These are phyloP conservation scores for Spermophilus dauricus DNA, from an alignment of 2,113 vertebrate species.

Conservation along the genomic window DNA sequence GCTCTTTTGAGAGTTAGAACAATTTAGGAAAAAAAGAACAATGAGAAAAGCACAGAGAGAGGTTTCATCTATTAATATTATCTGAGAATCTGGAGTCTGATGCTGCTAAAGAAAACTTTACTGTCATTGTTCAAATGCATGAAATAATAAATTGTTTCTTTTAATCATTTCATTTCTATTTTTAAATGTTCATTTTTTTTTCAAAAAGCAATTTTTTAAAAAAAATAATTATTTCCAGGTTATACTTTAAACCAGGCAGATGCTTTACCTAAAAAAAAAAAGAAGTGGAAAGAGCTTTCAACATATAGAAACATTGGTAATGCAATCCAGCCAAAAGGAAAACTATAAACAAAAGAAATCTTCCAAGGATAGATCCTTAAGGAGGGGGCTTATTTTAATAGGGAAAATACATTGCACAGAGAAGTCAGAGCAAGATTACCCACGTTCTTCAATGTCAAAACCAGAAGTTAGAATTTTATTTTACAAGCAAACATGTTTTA, in stretches of 20 bases:
- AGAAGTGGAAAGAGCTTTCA: background rate
- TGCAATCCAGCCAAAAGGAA: background rate
- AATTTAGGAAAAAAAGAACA: background rate
- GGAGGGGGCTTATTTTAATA: background rate
- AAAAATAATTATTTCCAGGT: background rate
- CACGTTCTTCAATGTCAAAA: slow-evolving; percentile 64
- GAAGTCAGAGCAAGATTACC: background rate
- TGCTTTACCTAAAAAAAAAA: background rate
- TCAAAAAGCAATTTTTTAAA: background rate
- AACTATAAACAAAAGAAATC: background rate
- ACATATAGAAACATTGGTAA: background rate
- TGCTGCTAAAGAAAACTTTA: background rate
- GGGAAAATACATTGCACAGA: background rate
- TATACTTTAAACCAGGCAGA: background rate
- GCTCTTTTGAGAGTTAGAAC: background rate
- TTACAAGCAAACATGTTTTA: slow-evolving; percentile 33
- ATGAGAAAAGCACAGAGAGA: background rate
- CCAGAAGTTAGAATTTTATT: slow-evolving; percentile 34
- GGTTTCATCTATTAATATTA: background rate
- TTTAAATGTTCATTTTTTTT: background rate
- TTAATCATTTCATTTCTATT: background rate
- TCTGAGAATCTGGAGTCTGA: background rate
- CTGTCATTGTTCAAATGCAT: background rate
- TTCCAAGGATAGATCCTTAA: background rate
- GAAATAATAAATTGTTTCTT: background rate